A percentile compares a stretch with the other conserved stretches of the same genome.
phyloP scores from a whole-genome alignment of 2,888 invertebrate species.

The Xylocampa areola region DNA sequence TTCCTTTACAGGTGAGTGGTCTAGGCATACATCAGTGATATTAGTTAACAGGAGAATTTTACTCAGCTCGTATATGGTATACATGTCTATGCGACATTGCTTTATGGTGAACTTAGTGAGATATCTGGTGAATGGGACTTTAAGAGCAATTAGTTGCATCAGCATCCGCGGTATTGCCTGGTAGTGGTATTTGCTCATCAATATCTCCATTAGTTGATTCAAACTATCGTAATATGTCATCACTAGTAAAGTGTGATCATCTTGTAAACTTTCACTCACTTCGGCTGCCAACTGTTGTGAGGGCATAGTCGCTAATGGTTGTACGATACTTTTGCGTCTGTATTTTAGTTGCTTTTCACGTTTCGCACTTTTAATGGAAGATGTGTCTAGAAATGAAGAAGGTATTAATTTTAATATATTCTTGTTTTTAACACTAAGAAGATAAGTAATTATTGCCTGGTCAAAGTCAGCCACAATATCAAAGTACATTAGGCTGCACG shows the following conservation, averaged over 20 bases:
- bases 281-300: not conserved
- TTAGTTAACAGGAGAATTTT: slow-evolving; percentile 64
- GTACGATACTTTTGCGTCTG: slow-evolving; percentile 14
- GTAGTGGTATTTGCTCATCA: slow-evolving; percentile 49
- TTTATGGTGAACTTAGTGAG: slow-evolving; percentile 65
- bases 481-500: too few species aligned
- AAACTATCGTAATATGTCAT: slow-evolving; percentile 63
- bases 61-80: slow-evolving; percentile 67
- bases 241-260: slow-evolving; percentile 48
- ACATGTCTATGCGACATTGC: slow-evolving; percentile 61
- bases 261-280: not conserved
- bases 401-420: too few species aligned
- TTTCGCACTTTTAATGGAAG: slow-evolving; percentile 29
- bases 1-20: slow-evolving; percentile 62
- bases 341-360: not conserved
- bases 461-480: not conserved
- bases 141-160: slow-evolving; percentile 65
- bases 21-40: slow-evolving; percentile 71
- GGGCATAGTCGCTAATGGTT: not conserved
- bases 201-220: slow-evolving; percentile 66
- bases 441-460: not conserved
- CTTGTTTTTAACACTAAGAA: too few species aligned
- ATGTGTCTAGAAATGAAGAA: slow-evolving; percentile 50
- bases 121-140: slow-evolving; percentile 59
- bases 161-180: slow-evolving; percentile 61